Conservation (phyloP, 2,113 vertebrate genomes). For the Tragelaphus buxtoni region DNA sequence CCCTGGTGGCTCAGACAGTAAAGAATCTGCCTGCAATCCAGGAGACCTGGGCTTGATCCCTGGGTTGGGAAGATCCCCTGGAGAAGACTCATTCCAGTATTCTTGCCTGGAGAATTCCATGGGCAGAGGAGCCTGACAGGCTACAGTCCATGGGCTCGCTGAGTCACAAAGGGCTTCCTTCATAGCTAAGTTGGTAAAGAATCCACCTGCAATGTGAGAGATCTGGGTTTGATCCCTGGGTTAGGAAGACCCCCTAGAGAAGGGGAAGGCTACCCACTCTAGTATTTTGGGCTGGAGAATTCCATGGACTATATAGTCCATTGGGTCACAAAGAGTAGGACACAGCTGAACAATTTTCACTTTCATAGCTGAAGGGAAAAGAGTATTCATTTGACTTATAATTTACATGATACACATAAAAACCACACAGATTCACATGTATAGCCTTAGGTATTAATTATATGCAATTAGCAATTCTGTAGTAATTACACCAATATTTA, state of each 20-base stretch:
- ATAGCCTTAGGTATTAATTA: slow-evolving; percentile 47
- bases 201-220: background rate
- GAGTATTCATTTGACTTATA: background rate
- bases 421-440: slow-evolving; percentile 5
- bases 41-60: background rate
- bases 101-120: background rate
- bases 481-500: slow-evolving; percentile 33
- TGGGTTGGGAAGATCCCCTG: background rate
- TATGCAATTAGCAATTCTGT: slow-evolving; percentile 32
- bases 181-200: background rate
- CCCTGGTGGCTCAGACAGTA: background rate
- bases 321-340: background rate
- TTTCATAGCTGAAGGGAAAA: background rate
- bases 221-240: background rate
- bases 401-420: background rate
- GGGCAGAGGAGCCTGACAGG: background rate
- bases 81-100: background rate
- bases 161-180: background rate
- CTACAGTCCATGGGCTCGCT: accelerated
- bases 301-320: background rate
- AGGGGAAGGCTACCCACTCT: background rate
- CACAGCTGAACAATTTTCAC: background rate
- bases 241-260: background rate
- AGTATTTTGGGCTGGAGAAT: background rate
- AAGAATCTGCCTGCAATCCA: background rate